Evolutionary conservation across 2,113 vertebrate genomes (phyloP).

Genomic region (Protomyctophum bolini): DNA sequence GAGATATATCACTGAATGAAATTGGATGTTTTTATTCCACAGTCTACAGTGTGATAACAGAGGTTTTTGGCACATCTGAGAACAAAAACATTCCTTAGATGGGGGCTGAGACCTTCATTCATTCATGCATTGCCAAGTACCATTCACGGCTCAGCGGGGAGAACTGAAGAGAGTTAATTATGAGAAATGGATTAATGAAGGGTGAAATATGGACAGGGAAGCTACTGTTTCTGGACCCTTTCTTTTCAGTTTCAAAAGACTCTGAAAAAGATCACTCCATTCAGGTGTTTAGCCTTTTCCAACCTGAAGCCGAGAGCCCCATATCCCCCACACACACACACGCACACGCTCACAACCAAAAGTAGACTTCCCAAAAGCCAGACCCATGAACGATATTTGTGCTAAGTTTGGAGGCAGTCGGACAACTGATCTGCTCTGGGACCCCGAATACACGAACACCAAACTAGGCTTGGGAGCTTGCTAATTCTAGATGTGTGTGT

Average conservation of each 20-base stretch:
- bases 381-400: too few relatives aligned
- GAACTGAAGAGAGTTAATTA: conserved; percentile 7
- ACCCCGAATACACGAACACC: too few relatives aligned
- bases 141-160: conserved; percentile 49
- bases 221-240: neutral
- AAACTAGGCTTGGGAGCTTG: too few relatives aligned
- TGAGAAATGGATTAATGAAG: conserved; percentile 22
- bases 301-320: neutral
- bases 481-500: too few relatives aligned
- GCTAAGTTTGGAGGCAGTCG: too few relatives aligned
- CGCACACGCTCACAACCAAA: too few relatives aligned
- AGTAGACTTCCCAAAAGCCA: too few relatives aligned
- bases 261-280: neutral
- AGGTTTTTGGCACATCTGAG: conserved; percentile 58
- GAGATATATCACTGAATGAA: conserved; percentile 47
- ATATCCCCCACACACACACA: neutral
- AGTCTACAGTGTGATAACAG: conserved; percentile 42
- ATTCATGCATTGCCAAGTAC: conserved; percentile 51
- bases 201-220: conserved; percentile 1
- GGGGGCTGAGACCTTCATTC: conserved; percentile 60
- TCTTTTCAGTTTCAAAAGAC: neutral
- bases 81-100: conserved; percentile 72
- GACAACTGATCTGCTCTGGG: too few relatives aligned
- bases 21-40: conserved; percentile 50
- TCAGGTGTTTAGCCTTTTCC: too few relatives aligned